Base-by-base conservation (phyloP, 2,888 invertebrate genomes). In the Platynereis dumerilii region DNA sequence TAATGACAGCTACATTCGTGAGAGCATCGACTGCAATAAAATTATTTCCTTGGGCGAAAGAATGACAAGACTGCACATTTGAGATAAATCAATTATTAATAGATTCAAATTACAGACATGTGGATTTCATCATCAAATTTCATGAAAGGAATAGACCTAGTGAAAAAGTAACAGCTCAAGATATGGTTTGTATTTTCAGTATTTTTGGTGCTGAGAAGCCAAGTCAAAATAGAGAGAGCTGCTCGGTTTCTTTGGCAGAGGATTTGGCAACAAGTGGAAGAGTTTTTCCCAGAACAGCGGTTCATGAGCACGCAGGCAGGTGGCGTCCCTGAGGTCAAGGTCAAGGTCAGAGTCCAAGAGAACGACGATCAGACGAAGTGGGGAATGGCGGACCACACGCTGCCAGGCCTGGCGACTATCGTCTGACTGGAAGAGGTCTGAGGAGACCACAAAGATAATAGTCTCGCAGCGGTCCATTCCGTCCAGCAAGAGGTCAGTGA, bases 231-330 rank as follows among this genome's bases (percentile, higher is more conserved):
- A 34, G 34, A 34, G 34, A 34, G 34, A 34, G 34, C 34, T 34
- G 34, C 34, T 34, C 5, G 34, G 7, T 34, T 34, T 34, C 34
- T 34, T 34, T 34, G 34, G 34, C 34, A 34, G 53, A 17, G 61
- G 61, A 1, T 48, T 53, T 2, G 61, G 61, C 42, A 61, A n/a
- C 54, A 61, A 39, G 27, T 61, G 55, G 55, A 61, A 61, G 20
- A 61, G 26, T 10, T 52, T 27, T 44, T 61, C 61, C 61, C 61
- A 61, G 44, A 61, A 61, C 34, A 28, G 52, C 20, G 53, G 52
- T 29, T 61, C 61, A 1, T 29, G 39, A 17, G 54, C 34, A 42
- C 54, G 39, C 15, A 61, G 52, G 55, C 61, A 61, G 20, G 48
- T 48, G 27, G 48, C 39, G 10, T 28, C 27, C 22, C 61, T 26